phyloP scores from a whole-genome alignment of 2,888 invertebrate genomes.

The Watsonalla cultraria region DNA sequence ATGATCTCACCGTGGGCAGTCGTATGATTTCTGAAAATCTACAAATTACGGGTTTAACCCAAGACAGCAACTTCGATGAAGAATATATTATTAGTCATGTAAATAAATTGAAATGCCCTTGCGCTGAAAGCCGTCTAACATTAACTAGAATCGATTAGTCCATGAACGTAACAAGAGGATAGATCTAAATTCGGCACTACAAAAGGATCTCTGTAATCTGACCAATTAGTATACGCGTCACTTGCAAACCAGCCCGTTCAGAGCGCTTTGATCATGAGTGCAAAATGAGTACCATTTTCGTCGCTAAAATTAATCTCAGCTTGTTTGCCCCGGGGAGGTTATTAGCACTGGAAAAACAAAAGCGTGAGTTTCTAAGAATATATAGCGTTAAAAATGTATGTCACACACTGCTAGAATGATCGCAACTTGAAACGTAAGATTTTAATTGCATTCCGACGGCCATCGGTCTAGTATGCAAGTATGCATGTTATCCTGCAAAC shows the following conservation, averaged over 20 bases:
- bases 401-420: constrained; percentile 49
- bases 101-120: neutral
- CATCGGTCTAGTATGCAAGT: no score
- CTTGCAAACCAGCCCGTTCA: constrained; percentile 42
- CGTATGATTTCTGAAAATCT: constrained; percentile 12
- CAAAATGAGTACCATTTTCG: constrained; percentile 60
- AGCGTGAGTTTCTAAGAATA: constrained; percentile 50
- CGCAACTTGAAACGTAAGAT: constrained; percentile 45
- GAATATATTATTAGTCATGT: neutral
- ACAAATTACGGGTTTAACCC: constrained; percentile 32
- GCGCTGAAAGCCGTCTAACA: no score
- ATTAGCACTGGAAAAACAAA: constrained; percentile 45
- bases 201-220: constrained; percentile 49
- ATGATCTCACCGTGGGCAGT: constrained; percentile 24
- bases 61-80: constrained; percentile 5
- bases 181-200: neutral
- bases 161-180: neutral
- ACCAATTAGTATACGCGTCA: constrained; percentile 66
- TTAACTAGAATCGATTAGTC: neutral
- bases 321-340: constrained; percentile 50
- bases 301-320: constrained; percentile 49
- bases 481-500: no score
- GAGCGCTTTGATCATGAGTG: constrained; percentile 61
- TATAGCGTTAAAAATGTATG: constrained; percentile 43
- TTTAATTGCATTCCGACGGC: constrained; percentile 1